A percentile compares a stretch with the other conserved stretches of the same genome.
phyloP scores from a whole-genome alignment of 1,140 invertebrate species.

The Anthonomus grandis region DNA sequence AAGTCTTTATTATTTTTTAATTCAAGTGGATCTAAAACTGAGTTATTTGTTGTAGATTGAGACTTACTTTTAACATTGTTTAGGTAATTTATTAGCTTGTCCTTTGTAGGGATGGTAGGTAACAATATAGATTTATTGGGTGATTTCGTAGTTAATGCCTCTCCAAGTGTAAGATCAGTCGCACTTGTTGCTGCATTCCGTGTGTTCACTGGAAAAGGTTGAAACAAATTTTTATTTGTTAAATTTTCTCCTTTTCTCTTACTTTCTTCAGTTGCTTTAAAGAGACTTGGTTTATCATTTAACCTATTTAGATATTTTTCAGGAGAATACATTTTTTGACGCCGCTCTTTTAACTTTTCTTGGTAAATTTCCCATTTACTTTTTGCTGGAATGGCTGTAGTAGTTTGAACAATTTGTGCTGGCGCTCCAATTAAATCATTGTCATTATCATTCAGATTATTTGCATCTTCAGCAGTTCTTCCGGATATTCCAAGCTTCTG shows the following conservation, averaged over 20 bases:
- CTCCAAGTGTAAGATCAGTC: too few relatives aligned
- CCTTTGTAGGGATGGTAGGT: too few relatives aligned
- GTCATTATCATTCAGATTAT: not conserved
- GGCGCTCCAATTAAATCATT: not conserved
- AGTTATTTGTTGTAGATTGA: not conserved
- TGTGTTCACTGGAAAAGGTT: too few relatives aligned
- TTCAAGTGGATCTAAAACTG: not conserved
- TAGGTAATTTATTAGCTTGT: not conserved
- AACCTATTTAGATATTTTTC: slow-evolving; percentile 11
- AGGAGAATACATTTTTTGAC: slow-evolving; percentile 13
- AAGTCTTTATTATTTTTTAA: not conserved
- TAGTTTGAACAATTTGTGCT: not conserved
- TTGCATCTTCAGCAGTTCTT: not conserved
- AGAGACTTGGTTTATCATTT: too few relatives aligned
- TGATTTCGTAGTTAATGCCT: too few relatives aligned
- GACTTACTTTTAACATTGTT: too few relatives aligned
- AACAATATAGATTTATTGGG: too few relatives aligned
- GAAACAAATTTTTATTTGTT: too few relatives aligned
- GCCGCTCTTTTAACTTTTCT: slow-evolving; percentile 13
- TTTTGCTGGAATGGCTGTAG: slow-evolving; percentile 7
- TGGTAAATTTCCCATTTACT: slow-evolving; percentile 16
- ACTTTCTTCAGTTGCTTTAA: not conserved
- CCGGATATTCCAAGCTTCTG: not conserved
- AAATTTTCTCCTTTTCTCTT: not conserved
- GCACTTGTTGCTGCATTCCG: too few relatives aligned